These are phyloP conservation scores for Nomada hirtipes DNA, from an alignment of 2,888 invertebrate genomes.

Conservation along the genomic window DNA sequence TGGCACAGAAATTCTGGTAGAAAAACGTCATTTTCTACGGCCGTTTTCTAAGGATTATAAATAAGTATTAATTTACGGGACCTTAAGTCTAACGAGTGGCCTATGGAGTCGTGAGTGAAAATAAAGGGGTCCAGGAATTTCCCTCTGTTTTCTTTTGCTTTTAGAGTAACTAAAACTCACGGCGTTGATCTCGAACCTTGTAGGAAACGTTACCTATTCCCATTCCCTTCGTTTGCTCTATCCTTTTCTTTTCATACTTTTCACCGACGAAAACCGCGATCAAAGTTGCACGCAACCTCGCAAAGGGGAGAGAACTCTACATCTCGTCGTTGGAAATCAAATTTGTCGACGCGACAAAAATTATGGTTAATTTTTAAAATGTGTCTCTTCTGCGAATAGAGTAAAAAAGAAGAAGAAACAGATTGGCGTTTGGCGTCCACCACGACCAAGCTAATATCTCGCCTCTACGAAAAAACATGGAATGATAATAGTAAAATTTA, in stretches of 20 bases:
- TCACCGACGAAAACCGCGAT: background rate
- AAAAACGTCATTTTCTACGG: conserved; percentile 76
- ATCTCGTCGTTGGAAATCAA: background rate
- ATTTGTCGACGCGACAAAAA: background rate
- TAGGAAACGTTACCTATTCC: background rate
- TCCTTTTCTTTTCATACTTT: background rate
- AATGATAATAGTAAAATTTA: conserved; percentile 69
- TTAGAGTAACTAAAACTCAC: conserved; percentile 30
- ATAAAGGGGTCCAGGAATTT: conserved; percentile 76
- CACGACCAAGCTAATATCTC: conserved; percentile 70
- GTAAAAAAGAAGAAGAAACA: background rate
- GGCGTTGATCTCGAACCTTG: conserved; percentile 30
- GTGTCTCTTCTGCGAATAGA: background rate
- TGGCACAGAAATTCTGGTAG: conserved; percentile 84
- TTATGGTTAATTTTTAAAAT: background rate
- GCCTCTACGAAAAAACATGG: conserved; percentile 73
- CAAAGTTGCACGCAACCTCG: background rate
- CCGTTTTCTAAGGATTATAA: conserved; percentile 80
- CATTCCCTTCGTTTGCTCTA: background rate
- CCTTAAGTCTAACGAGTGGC: conserved; percentile 80
- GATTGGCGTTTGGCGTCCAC: conserved; percentile 22
- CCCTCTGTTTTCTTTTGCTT: conserved; percentile 40
- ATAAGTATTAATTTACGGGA: conserved; percentile 82
- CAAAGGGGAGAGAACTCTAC: background rate
- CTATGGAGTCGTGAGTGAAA: conserved; percentile 82